These are phyloP conservation scores for Bubo blakistoni DNA, from an alignment of 2,113 vertebrate species.

Conservation along the genomic window DNA sequence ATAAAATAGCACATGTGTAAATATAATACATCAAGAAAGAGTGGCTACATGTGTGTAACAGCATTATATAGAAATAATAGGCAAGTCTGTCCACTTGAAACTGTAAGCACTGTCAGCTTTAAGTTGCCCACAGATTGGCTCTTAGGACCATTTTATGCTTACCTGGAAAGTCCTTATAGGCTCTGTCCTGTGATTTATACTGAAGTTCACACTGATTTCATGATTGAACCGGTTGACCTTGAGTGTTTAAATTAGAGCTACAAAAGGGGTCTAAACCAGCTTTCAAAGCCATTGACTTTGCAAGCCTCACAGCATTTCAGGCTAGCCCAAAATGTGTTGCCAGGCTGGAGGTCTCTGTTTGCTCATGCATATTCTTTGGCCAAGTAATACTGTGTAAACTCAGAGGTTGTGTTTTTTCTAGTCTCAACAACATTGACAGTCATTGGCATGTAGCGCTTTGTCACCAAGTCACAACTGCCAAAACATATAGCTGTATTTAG, in stretches of 20 bases:
- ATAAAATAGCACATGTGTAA: not conserved
- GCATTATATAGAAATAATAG: not conserved
- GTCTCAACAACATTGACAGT: not conserved
- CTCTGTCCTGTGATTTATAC: not conserved
- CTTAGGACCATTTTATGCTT: not conserved
- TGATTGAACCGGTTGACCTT: not conserved
- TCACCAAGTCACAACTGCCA: not conserved
- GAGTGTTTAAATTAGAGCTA: not conserved
- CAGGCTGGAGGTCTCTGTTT: not conserved
- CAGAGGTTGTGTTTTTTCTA: not conserved
- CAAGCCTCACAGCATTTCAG: not conserved
- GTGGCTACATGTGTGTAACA: not conserved
- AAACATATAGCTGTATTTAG: not conserved
- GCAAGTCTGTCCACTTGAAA: not conserved
- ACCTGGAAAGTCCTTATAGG: not conserved
- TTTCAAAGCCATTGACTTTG: not conserved
- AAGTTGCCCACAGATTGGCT: not conserved
- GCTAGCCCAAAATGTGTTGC: not conserved
- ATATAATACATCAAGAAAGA: not conserved
- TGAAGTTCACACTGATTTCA: not conserved
- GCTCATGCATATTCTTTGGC: not conserved
- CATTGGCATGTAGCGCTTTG: not conserved
- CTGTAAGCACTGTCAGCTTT: not conserved
- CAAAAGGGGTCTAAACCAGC: not conserved
- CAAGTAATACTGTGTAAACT: not conserved